Evolutionary conservation across 2,113 vertebrate species (phyloP).

Genomic region (Pterocles gutturalis): DNA sequence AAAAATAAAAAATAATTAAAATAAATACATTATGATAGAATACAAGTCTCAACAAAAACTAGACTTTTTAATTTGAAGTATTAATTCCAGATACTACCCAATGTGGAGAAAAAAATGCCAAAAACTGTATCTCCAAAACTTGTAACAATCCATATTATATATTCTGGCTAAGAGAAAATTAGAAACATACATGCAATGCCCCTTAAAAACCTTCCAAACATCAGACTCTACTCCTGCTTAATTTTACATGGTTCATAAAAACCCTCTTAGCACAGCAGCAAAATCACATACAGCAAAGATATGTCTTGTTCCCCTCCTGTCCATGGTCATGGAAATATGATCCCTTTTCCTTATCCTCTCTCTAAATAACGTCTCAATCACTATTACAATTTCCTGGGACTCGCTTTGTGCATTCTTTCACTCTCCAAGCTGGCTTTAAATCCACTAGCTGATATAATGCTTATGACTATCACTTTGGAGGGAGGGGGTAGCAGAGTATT

Average conservation of each 20-base stretch:
- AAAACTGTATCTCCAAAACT: not conserved
- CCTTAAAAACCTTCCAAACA: not conserved
- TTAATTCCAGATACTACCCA: not conserved
- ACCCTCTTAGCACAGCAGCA: not conserved
- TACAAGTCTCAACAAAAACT: not conserved
- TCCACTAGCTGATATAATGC: not conserved
- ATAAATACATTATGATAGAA: not conserved
- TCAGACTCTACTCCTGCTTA: not conserved
- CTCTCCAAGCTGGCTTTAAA: constrained; percentile 20
- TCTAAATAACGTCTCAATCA: not conserved
- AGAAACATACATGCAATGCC: not conserved
- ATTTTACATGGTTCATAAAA: not conserved
- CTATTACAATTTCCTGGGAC: not conserved
- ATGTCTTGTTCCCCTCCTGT: not conserved
- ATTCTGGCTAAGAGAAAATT: not conserved
- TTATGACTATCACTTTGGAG: not conserved
- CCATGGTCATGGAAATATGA: not conserved
- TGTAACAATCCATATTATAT: not conserved
- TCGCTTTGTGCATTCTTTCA: not conserved
- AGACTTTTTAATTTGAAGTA: not conserved
- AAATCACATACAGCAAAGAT: not conserved
- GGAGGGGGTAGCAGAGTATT: not conserved
- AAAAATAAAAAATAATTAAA: too few species aligned
- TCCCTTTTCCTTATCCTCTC: not conserved
- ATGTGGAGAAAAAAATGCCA: not conserved